Percentiles rank a stretch among this genome's conserved stretches.
phyloP scores from a whole-genome alignment of 1,140 invertebrate species.

The Eufriesea mexicana region DNA sequence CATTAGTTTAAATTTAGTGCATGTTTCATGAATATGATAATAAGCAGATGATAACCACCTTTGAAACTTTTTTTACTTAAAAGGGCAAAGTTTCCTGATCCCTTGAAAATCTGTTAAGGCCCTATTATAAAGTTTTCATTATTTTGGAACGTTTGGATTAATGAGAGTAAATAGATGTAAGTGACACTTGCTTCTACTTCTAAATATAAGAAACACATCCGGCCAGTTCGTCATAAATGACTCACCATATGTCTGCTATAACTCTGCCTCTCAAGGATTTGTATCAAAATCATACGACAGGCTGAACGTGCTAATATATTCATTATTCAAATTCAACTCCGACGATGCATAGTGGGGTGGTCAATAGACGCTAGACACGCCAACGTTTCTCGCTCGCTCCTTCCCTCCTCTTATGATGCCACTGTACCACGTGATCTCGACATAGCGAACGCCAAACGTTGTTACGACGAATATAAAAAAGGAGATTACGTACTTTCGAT shows the following conservation, averaged over 20 bases:
- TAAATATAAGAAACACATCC: constrained; percentile 15
- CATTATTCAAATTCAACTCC: constrained; percentile 49
- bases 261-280: constrained; percentile 35
- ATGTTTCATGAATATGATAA: too few species aligned
- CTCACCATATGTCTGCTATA: constrained; percentile 27
- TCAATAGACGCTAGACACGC: constrained; percentile 39
- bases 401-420: background rate
- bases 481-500: too few species aligned
- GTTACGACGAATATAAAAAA: background rate
- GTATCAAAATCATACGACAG: constrained; percentile 40
- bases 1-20: too few species aligned
- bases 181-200: background rate
- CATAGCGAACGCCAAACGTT: background rate
- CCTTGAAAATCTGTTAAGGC: too few species aligned
- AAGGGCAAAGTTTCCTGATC: too few species aligned
- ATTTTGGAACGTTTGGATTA: background rate
- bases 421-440: background rate
- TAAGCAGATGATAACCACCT: too few species aligned
- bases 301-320: constrained; percentile 51
- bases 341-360: constrained; percentile 11
- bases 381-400: constrained; percentile 1
- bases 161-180: too few species aligned
- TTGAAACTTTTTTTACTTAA: too few species aligned
- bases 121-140: background rate
- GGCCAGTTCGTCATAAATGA: constrained; percentile 25